Evolutionary conservation across 2,888 invertebrate species (phyloP), one percentile per base, ranked within the genome.

Genomic region (Drosophila subquinaria): DNA sequence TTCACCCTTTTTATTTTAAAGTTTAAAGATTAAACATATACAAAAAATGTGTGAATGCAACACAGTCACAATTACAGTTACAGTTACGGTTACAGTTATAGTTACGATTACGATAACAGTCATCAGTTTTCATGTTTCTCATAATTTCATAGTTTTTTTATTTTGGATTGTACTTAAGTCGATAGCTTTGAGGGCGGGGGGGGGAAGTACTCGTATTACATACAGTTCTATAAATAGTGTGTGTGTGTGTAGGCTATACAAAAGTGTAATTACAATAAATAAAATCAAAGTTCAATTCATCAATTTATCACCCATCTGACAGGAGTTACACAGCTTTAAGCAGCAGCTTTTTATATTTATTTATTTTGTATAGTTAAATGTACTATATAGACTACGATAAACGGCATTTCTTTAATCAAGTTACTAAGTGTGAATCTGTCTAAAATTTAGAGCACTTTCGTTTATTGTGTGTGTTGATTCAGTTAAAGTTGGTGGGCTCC

Each of bases 251-350:
- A 33, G 59, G 65, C 64, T 75, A 57, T 76, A 76, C 56, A 79
- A 56, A 62, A 68, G 70, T 59, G 77, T 79, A 47, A 64, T 57
- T 66, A 74, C 69, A 79, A 77, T 86, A 6, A 76, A 77, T 86
- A 6, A 76, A 88, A 74, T 76, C 62, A 84, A 69, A 72, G 69
- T 61, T 69, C 65, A 88, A 76, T 73, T 74, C 83, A 50, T 30
- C 30, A 30, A 30, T 30, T 30, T 91, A 88, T 92, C 89, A 92
- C 92, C 93, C 92, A 93, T 92, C 92, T 93, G 92, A 93, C 93
- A 93, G 90, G 92, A 93, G 92, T 93, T 93, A 92, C 81, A 81
- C 79, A 82, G 82, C 86, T 38, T 38, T 88, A 81, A 73, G 76
- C 72, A 83, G 81, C 81, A 79, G 75, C 62, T 70, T 70, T 38